Evolutionary conservation across 2,113 vertebrate species (phyloP).

Genomic region (Thryonomys swinderianus): DNA sequence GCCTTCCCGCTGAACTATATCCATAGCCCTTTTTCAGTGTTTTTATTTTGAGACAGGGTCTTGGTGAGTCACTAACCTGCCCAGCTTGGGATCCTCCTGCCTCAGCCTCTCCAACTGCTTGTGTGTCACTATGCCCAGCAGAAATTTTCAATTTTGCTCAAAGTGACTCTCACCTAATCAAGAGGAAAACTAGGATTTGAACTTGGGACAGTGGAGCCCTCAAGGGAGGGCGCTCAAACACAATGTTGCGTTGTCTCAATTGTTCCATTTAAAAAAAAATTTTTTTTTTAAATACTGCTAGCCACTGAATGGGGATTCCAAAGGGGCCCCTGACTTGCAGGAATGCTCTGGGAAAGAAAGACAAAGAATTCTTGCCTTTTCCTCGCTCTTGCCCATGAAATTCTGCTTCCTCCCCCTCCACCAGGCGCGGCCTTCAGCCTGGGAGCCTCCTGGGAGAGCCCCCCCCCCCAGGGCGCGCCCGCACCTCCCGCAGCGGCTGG

Average conservation of each 20-base stretch:
- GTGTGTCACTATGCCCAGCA: neutral
- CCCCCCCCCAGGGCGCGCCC: neutral
- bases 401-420: neutral
- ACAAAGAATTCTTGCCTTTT: neutral
- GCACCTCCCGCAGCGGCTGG: constrained; percentile 50
- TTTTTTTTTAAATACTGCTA: neutral
- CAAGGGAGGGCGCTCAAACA: fast-evolving
- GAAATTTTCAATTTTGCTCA: neutral
- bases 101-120: neutral
- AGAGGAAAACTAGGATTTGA: neutral
- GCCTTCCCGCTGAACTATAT: neutral
- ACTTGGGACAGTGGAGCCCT: neutral
- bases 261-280: neutral
- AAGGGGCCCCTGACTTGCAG: neutral
- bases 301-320: neutral
- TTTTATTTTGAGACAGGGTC: neutral
- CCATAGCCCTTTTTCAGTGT: neutral
- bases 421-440: neutral
- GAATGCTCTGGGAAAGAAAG: neutral
- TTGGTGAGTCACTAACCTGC: neutral
- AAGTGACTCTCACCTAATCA: neutral
- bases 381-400: neutral
- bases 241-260: neutral
- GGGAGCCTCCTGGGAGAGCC: neutral
- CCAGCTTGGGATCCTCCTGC: neutral